Conservation (phyloP, 2,888 invertebrate species). For the Agrochola circellaris region DNA sequence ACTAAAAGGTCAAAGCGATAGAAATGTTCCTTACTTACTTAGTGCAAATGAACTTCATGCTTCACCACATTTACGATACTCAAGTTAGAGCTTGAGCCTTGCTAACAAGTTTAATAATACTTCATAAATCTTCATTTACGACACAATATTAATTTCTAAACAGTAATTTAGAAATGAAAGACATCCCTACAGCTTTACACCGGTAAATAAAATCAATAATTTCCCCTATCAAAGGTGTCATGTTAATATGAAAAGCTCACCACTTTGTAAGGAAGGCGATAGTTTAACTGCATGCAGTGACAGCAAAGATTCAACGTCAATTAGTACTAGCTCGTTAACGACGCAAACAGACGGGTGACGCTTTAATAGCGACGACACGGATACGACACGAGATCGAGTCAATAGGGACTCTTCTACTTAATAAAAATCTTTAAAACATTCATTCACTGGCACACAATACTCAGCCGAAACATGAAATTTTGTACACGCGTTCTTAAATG, state of each 20-base stretch:
- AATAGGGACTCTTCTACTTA: not conserved
- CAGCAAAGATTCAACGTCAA: conserved; percentile 56
- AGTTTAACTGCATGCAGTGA: conserved; percentile 46
- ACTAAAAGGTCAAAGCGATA: not conserved
- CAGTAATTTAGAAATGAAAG: not conserved
- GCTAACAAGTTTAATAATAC: not conserved
- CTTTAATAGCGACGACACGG: conserved; percentile 37
- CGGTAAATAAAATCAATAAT: conserved; percentile 32
- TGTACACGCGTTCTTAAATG: not conserved
- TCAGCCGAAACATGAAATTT: not conserved
- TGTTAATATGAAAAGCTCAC: conserved; percentile 33
- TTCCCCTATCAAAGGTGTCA: not conserved
- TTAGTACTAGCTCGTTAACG: conserved; percentile 60
- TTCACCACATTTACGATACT: not conserved
- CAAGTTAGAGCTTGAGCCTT: not conserved
- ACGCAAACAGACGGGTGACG: conserved; percentile 38
- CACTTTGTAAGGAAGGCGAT: conserved; percentile 23
- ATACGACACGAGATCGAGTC: conserved; percentile 26
- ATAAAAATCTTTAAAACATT: not conserved
- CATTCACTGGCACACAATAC: not conserved
- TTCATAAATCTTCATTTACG: not conserved
- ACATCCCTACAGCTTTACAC: not conserved
- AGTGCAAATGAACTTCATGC: not conserved
- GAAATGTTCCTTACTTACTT: not conserved
- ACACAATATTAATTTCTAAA: not conserved